A percentile compares a stretch with the other conserved stretches of the same genome.
phyloP scores from a whole-genome alignment of 2,888 invertebrate species.

The Athalia rosae region DNA sequence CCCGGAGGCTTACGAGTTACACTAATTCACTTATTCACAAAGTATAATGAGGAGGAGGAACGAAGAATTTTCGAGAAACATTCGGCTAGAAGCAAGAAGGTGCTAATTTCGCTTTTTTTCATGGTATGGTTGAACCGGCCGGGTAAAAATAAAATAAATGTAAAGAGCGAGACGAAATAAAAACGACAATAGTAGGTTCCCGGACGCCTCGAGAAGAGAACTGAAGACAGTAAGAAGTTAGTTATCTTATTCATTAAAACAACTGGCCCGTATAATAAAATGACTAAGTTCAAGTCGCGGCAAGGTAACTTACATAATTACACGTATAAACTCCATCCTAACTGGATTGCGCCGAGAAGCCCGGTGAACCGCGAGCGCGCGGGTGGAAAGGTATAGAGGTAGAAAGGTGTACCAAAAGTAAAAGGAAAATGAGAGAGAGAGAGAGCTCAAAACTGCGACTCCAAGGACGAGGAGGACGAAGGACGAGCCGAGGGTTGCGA shows the following conservation, averaged over 20 bases:
- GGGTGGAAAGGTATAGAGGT: neutral
- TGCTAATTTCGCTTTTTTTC: no score
- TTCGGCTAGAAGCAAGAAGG: no score
- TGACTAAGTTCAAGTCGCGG: slow-evolving; percentile 51
- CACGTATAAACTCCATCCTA: slow-evolving; percentile 44
- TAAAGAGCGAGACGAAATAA: neutral
- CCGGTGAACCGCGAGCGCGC: slow-evolving; percentile 28
- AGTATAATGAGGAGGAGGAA: no score
- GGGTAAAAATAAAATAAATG: neutral
- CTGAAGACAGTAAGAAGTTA: slow-evolving; percentile 22
- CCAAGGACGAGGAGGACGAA: no score
- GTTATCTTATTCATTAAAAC: slow-evolving; percentile 48
- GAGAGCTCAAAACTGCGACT: no score
- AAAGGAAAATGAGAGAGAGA: neutral
- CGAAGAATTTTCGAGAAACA: no score
- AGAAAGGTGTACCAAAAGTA: neutral
- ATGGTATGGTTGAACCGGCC: no score
- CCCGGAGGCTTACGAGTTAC: no score
- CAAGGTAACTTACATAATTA: slow-evolving; percentile 50
- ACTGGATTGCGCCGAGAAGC: slow-evolving; percentile 45
- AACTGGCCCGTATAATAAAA: slow-evolving; percentile 51
- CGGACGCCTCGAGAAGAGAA: neutral
- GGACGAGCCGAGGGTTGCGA: neutral
- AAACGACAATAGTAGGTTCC: neutral
- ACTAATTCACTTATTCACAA: no score